Evolutionary conservation across 1,140 invertebrate genomes (phyloP).

Genomic region (Vanessa atalanta): DNA sequence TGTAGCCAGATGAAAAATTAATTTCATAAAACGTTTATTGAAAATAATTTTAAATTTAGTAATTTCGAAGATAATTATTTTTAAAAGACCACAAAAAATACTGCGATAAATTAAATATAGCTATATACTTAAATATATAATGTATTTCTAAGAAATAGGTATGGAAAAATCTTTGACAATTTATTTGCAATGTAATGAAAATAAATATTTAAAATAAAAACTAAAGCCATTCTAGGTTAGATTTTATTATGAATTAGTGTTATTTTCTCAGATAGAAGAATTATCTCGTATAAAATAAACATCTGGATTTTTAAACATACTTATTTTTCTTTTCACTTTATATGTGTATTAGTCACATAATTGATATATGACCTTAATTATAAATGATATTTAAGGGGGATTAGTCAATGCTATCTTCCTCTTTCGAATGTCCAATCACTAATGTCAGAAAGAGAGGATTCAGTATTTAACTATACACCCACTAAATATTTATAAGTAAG

Average conservation of each 20-base stretch:
- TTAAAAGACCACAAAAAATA: slow-evolving; percentile 9
- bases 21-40: not conserved
- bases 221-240: not conserved
- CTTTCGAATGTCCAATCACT: no score
- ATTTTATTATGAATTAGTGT: not conserved
- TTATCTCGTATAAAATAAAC: no score
- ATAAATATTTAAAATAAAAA: slow-evolving; percentile 2
- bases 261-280: no score
- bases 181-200: not conserved
- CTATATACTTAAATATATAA: slow-evolving; percentile 1
- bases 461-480: no score
- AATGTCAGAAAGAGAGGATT: no score
- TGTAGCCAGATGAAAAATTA: not conserved
- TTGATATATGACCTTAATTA: no score
- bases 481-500: no score
- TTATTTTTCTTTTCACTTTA: no score
- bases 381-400: no score
- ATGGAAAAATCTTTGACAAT: not conserved
- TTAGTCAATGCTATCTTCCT: no score
- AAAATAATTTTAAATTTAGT: not conserved
- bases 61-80: not conserved
- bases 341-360: no score
- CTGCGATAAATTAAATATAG: slow-evolving; percentile 16
- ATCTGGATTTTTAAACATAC: no score
- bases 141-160: not conserved